Evolutionary conservation across 1,140 invertebrate genomes (phyloP).

Genomic region (Babylonia areolata): DNA sequence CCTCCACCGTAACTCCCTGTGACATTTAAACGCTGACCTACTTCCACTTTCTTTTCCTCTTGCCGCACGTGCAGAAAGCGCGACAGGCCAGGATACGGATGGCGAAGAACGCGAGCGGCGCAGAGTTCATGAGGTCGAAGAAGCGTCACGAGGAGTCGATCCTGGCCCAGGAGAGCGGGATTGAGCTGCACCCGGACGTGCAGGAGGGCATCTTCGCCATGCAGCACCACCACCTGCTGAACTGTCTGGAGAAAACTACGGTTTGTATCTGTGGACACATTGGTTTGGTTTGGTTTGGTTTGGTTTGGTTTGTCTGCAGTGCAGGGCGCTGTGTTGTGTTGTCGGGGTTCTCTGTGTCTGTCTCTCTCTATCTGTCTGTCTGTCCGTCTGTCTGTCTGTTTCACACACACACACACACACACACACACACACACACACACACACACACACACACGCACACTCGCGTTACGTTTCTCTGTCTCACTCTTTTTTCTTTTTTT

Average conservation of each 20-base stretch:
- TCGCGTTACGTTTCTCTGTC: too few species aligned
- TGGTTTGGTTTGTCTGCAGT: neutral
- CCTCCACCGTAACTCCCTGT: neutral
- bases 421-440: too few species aligned
- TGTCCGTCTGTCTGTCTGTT: too few species aligned
- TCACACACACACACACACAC: too few species aligned
- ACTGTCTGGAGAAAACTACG: constrained; percentile 98
- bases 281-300: neutral
- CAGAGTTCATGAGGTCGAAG: constrained; percentile 98
- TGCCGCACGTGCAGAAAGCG: constrained; percentile 89
- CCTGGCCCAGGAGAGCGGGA: constrained; percentile 74
- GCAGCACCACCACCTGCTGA: constrained; percentile 98
- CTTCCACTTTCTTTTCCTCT: constrained; percentile 8
- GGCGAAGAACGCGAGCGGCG: constrained; percentile 99
- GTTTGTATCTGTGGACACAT: constrained; percentile 76
- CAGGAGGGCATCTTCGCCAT: constrained; percentile 99
- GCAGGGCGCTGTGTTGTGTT: too few species aligned
- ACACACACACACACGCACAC: too few species aligned
- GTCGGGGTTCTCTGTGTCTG: too few species aligned
- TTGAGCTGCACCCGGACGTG: constrained; percentile 84
- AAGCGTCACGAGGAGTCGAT: constrained; percentile 96
- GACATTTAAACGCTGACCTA: neutral
- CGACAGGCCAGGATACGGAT: constrained; percentile 97
- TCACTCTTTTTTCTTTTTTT: too few species aligned
- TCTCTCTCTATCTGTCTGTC: too few species aligned